Conservation (phyloP, 2,888 invertebrate genomes). For the Hesperia comma region DNA sequence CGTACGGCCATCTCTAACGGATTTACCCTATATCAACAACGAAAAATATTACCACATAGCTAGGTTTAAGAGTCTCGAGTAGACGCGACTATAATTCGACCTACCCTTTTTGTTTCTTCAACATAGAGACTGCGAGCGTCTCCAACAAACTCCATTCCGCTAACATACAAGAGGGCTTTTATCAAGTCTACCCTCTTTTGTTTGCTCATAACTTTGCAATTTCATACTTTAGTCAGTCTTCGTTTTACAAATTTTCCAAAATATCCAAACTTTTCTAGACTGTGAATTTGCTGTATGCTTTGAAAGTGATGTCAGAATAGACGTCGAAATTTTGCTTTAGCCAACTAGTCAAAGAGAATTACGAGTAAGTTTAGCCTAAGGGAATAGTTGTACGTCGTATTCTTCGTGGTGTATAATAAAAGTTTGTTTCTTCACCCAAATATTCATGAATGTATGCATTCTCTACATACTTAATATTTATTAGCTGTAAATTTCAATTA, state of each 20-base stretch:
- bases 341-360: neutral
- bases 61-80: neutral
- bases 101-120: neutral
- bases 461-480: too few relatives aligned
- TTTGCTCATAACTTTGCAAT: constrained; percentile 15
- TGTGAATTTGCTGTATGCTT: constrained; percentile 9
- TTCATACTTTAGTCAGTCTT: constrained; percentile 5
- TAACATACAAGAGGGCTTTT: constrained; percentile 19
- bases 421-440: too few relatives aligned
- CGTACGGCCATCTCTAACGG: too few relatives aligned
- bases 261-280: constrained; percentile 12
- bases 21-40: too few relatives aligned
- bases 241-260: constrained; percentile 16
- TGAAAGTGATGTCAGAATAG: constrained; percentile 18
- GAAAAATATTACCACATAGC: too few relatives aligned
- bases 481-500: too few relatives aligned
- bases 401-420: too few relatives aligned
- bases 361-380: neutral
- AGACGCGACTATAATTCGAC: neutral
- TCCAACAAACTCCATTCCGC: neutral
- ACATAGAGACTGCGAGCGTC: neutral
- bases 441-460: too few relatives aligned
- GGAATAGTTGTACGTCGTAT: too few relatives aligned
- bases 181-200: constrained; percentile 18
- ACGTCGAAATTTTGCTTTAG: constrained; percentile 15